These are phyloP conservation scores for Neocrepidodera transversa DNA, from an alignment of 2,888 invertebrate species.

Conservation along the genomic window DNA sequence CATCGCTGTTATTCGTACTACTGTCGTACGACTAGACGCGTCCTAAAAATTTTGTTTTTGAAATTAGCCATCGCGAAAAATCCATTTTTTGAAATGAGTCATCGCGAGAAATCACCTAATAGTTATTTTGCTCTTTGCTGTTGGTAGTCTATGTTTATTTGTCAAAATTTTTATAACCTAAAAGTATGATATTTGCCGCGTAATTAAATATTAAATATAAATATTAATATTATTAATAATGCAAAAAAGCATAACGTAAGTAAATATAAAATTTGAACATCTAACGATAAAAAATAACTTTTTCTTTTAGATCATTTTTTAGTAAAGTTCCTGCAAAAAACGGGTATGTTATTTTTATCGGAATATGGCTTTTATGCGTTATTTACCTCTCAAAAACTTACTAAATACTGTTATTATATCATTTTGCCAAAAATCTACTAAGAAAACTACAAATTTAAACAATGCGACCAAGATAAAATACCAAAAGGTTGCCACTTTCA, in stretches of 20 bases:
- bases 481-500: not conserved
- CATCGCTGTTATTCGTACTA: too few relatives aligned
- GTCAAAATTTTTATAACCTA: not conserved
- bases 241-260: conserved; percentile 50
- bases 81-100: too few relatives aligned
- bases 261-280: conserved; percentile 8
- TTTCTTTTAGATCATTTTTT: conserved; percentile 35
- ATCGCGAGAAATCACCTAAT: too few relatives aligned
- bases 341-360: conserved; percentile 34
- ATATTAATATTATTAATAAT: too few relatives aligned
- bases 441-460: not conserved
- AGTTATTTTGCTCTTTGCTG: too few relatives aligned
- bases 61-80: too few relatives aligned
- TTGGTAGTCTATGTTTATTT: too few relatives aligned
- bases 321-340: conserved; percentile 29
- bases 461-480: not conserved
- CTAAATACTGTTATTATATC: conserved; percentile 10
- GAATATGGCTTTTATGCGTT: conserved; percentile 21
- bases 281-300: conserved; percentile 21
- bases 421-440: not conserved
- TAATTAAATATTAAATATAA: too few relatives aligned
- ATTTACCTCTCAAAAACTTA: conserved; percentile 5
- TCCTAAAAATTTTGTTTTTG: too few relatives aligned
- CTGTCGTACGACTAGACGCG: too few relatives aligned
- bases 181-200: conserved; percentile 7